Base-by-base conservation (phyloP, 2,113 vertebrate species). In the Notothenia coriiceps region DNA sequence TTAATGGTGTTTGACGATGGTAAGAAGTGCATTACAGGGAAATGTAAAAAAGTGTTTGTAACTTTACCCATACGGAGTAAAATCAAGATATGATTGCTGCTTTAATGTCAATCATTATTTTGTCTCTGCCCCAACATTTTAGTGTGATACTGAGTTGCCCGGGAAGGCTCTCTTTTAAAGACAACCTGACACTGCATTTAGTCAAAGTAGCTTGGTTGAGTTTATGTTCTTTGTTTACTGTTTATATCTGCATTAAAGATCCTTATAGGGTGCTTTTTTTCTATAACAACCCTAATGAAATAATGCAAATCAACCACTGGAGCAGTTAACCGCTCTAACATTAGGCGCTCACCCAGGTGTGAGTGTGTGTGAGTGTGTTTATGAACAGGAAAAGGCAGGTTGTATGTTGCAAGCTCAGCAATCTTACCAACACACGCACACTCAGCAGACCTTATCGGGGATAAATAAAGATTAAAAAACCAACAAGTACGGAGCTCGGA, bases 381-480 rank as follows among this genome's bases (percentile, higher is more conserved):
- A 44, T 72, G 33, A 68, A 68, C 52, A 51, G 22, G 20, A 55
- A 40, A 40, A 29, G 1, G 2, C 14, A 57, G 22, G 43, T 20
- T 57, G 49, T 77, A 56, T 74, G 47, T 49, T 72, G 81, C 70
- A 64, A 6, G 18, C 78, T 77, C 74, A 82, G 70, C 77, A 78
- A 61, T 52, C 22, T 70, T 35, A 56, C 43, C 44, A 59, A 29
- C 3, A n/a, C 49, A 59, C 10, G 52, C 77, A 44, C 64, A 55
- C 17, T 82, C 68, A 86, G 77, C 56, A 81, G 25, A 75, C 44
- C 29, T 69, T 13, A 74, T 66, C 74, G 61, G n/a, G n/a, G 56
- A 79, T 63, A 70, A 86, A 82, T 25, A 57, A 80, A 67, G 47
- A 70, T 80, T 17, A 33, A 59, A 78, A 78, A 25, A 50, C n/a